These are phyloP conservation scores for Ceratina japonica DNA, from an alignment of 1,140 invertebrate genomes.

Conservation along the genomic window DNA sequence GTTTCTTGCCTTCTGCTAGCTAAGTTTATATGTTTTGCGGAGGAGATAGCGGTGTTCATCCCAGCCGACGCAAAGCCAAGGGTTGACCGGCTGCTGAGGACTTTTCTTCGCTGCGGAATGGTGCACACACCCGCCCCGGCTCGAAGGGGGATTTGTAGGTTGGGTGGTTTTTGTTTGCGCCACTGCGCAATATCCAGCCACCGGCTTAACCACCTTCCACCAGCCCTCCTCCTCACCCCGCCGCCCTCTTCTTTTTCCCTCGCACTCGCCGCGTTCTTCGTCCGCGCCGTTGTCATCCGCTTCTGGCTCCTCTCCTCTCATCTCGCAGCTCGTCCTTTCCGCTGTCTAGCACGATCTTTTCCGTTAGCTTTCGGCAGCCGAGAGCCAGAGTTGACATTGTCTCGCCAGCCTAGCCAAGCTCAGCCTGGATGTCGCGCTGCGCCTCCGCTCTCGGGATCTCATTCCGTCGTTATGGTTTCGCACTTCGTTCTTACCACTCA, in stretches of 20 bases:
- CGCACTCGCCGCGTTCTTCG: slow-evolving; percentile 16
- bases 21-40: slow-evolving; percentile 69
- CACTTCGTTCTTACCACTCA: slow-evolving; percentile 47
- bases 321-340: slow-evolving; percentile 12
- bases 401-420: slow-evolving; percentile 6
- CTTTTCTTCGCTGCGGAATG: slow-evolving; percentile 34
- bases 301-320: slow-evolving; percentile 19
- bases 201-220: slow-evolving; percentile 51
- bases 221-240: background rate
- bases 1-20: slow-evolving; percentile 67
- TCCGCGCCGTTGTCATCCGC: background rate
- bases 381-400: slow-evolving; percentile 38
- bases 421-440: background rate
- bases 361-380: slow-evolving; percentile 28
- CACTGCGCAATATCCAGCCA: slow-evolving; percentile 64
- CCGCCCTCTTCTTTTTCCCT: slow-evolving; percentile 6
- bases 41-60: slow-evolving; percentile 61
- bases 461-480: slow-evolving; percentile 51
- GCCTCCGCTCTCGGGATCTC: slow-evolving; percentile 44
- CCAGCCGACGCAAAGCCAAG: slow-evolving; percentile 43
- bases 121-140: background rate
- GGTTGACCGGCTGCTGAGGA: slow-evolving; percentile 28
- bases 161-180: slow-evolving; percentile 68
- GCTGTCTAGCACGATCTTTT: slow-evolving; percentile 23
- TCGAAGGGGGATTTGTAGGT: slow-evolving; percentile 13